These are phyloP conservation scores for Oscheius sp. DNA, from an alignment of 2,888 invertebrate species.

Conservation along the genomic window DNA sequence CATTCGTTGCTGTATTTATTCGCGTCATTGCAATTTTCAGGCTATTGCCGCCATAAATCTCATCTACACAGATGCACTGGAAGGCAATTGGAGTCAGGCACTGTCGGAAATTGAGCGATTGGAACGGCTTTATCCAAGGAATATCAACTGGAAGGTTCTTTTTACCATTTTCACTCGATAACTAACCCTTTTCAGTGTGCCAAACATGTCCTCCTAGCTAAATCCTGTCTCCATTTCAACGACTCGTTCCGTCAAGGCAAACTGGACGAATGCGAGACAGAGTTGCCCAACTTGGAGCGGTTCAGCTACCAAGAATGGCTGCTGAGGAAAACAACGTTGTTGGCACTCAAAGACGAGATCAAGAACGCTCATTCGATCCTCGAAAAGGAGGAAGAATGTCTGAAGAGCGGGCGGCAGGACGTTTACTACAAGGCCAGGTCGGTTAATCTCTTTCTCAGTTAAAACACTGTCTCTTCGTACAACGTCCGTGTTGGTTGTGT, in stretches of 20 bases:
- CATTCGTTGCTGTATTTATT: too few relatives aligned
- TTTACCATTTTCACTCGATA: neutral
- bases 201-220: conserved; percentile 41
- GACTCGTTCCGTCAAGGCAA: conserved; percentile 34
- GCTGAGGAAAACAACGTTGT: conserved; percentile 26
- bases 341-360: neutral
- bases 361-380: neutral
- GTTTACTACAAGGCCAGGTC: conserved; percentile 3
- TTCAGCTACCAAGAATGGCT: conserved; percentile 35
- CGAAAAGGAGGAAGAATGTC: conserved; percentile 2
- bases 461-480: too few relatives aligned
- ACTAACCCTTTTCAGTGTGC: conserved; percentile 24
- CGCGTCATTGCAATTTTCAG: conserved; percentile 18
- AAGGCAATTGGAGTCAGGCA: conserved; percentile 39
- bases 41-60: conserved; percentile 43
- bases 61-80: conserved; percentile 36
- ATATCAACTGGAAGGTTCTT: neutral
- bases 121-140: neutral
- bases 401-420: neutral
- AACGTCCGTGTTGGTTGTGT: too few relatives aligned
- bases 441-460: too few relatives aligned
- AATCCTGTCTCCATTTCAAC: conserved; percentile 40
- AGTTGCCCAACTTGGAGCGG: conserved; percentile 16
- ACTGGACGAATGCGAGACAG: conserved; percentile 28
- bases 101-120: conserved; percentile 4